Evolutionary conservation across 2,797 vertebrate genomes (phyloP).

Genomic region (Serranus cabrilla): DNA sequence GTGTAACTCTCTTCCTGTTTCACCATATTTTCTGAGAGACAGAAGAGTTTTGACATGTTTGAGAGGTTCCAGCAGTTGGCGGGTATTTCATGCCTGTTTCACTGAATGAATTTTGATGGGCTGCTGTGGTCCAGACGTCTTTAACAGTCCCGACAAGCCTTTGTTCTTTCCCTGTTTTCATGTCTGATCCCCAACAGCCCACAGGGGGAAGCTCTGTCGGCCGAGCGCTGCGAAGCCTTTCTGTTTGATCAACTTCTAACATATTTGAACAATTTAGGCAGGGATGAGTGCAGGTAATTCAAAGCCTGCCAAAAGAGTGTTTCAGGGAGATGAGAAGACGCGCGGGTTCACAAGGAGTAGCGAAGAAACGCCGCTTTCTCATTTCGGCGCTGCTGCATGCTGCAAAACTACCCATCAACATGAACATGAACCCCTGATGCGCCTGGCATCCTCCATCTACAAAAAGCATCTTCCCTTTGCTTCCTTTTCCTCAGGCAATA

Average conservation of each 20-base stretch:
- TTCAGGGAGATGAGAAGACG: slow-evolving; percentile 56
- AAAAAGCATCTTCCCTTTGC: slow-evolving; percentile 29
- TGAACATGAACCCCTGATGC: slow-evolving; percentile 38
- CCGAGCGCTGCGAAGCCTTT: slow-evolving; percentile 46
- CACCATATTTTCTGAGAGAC: slow-evolving; percentile 23
- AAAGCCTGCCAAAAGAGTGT: slow-evolving; percentile 60
- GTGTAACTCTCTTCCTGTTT: slow-evolving; percentile 20
- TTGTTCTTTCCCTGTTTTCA: slow-evolving; percentile 76
- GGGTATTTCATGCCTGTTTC: slow-evolving; percentile 66
- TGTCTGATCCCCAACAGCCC: slow-evolving; percentile 72
- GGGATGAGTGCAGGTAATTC: slow-evolving; percentile 70
- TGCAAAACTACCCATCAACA: slow-evolving; percentile 48
- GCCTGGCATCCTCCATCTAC: slow-evolving; percentile 55
- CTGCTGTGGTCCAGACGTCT: slow-evolving; percentile 58
- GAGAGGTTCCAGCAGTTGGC: slow-evolving; percentile 49
- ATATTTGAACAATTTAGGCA: slow-evolving; percentile 76
- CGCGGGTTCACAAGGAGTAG: slow-evolving; percentile 14
- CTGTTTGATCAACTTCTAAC: slow-evolving; percentile 77
- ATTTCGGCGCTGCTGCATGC: slow-evolving; percentile 22
- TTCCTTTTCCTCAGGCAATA: slow-evolving; percentile 42
- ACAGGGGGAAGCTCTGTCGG: slow-evolving; percentile 61
- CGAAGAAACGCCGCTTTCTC: slow-evolving; percentile 26
- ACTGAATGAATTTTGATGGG: slow-evolving; percentile 65
- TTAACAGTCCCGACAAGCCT: slow-evolving; percentile 72
- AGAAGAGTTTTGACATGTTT: slow-evolving; percentile 53